These are phyloP conservation scores for Lithophane semibrunnea DNA, from an alignment of 2,888 invertebrate species.

Conservation along the genomic window DNA sequence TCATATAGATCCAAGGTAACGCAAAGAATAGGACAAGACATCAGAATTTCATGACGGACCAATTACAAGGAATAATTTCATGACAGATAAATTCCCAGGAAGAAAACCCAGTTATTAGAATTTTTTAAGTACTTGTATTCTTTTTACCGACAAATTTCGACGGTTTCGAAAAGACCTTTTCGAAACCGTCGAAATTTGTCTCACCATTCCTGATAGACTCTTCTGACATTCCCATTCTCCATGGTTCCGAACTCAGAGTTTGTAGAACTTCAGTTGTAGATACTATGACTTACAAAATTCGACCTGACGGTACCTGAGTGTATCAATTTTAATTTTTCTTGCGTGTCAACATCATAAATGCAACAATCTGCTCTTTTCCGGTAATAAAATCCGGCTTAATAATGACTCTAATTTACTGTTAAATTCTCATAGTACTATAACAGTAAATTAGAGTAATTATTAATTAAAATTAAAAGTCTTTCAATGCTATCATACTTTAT, in stretches of 20 bases:
- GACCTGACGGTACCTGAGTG: constrained; percentile 19
- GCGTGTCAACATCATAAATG: constrained; percentile 34
- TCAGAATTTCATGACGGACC: background rate
- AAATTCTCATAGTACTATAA: background rate
- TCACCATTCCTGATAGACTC: too few species aligned
- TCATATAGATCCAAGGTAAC: background rate
- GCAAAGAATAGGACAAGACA: background rate
- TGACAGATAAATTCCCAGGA: background rate
- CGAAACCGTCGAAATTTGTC: background rate
- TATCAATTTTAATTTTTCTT: constrained; percentile 57
- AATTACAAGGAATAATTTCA: background rate
- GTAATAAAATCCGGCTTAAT: constrained; percentile 48
- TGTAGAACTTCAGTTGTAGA: background rate
- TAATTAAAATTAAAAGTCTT: too few species aligned
- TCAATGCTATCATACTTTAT: too few species aligned
- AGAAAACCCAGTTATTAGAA: background rate
- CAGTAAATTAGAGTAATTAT: too few species aligned
- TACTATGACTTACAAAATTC: background rate
- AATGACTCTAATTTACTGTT: constrained; percentile 38
- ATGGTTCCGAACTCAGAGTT: background rate
- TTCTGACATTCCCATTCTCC: background rate
- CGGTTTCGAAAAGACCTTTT: too few species aligned
- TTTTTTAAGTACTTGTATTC: background rate
- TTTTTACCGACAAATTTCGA: too few species aligned
- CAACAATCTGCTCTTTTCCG: constrained; percentile 45